Conservation (phyloP, 2,113 vertebrate species). For the Papio anubis region DNA sequence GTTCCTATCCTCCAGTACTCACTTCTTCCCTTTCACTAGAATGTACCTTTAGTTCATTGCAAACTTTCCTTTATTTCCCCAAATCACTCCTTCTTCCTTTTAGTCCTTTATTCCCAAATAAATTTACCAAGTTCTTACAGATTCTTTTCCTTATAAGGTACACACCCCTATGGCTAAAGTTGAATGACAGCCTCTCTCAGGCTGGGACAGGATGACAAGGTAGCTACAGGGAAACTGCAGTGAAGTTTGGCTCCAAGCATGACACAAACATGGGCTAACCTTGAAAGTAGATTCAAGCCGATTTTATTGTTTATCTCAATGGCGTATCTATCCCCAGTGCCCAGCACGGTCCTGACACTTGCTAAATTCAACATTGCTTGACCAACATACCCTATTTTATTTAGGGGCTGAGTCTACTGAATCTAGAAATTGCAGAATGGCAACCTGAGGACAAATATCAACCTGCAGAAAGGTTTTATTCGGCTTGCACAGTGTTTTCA, state of each 20-base stretch:
- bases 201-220: no score
- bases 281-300: fast-evolving
- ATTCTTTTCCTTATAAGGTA: background rate
- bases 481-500: background rate
- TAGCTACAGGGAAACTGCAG: background rate
- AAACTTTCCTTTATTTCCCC: background rate
- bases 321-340: no score
- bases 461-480: background rate
- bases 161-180: background rate
- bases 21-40: background rate
- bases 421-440: background rate
- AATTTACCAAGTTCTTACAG: background rate
- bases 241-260: background rate
- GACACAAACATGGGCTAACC: no score
- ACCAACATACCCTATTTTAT: background rate
- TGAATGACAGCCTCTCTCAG: background rate
- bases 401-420: background rate
- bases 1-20: no score
- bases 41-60: background rate
- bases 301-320: background rate
- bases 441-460: background rate
- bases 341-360: background rate
- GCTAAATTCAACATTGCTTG: background rate
- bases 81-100: background rate
- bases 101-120: background rate